Conservation (phyloP, 2,888 invertebrate genomes). For the Ophion costatus region DNA sequence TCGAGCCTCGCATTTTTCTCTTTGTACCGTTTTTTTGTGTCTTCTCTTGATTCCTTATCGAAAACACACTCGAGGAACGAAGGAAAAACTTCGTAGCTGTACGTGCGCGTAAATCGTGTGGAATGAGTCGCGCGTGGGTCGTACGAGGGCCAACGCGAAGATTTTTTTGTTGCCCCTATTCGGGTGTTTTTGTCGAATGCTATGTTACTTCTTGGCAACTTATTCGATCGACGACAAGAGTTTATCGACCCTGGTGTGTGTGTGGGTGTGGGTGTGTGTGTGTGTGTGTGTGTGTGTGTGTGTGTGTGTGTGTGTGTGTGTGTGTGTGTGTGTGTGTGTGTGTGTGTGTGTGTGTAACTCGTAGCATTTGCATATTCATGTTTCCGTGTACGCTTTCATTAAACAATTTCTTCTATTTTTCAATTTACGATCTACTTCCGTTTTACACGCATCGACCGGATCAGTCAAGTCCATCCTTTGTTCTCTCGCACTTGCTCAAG, state of each 20-base stretch:
- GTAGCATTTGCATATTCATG: constrained; percentile 3
- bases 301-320: background rate
- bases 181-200: background rate
- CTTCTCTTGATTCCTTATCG: background rate
- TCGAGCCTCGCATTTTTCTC: background rate
- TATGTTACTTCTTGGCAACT: constrained; percentile 59
- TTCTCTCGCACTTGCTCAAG: constrained; percentile 66
- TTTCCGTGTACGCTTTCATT: constrained; percentile 7
- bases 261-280: constrained; percentile 6
- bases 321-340: background rate
- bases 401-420: constrained; percentile 11
- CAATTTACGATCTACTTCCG: constrained; percentile 66
- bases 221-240: constrained; percentile 56
- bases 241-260: constrained; percentile 60
- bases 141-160: constrained; percentile 25
- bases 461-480: constrained; percentile 77
- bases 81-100: background rate
- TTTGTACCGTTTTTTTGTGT: constrained; percentile 31
- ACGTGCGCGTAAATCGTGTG: background rate
- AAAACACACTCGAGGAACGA: background rate
- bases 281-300: background rate
- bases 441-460: constrained; percentile 74
- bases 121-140: background rate
- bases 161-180: constrained; percentile 59
- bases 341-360: background rate